Evolutionary conservation across 2,797 vertebrate species (phyloP).

Genomic region (Novumbra hubbsi): DNA sequence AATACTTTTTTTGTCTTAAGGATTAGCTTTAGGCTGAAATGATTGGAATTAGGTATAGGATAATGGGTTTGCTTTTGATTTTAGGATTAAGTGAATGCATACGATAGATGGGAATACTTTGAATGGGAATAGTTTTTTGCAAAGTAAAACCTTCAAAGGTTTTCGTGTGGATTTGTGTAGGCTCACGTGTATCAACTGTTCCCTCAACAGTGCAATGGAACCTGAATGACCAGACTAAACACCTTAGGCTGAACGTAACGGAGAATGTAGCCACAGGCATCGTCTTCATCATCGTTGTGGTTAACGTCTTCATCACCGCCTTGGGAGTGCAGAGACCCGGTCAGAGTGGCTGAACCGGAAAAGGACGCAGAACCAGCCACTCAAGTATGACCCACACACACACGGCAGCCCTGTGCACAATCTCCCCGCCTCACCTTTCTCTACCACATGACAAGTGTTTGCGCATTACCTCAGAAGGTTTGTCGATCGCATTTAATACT

Average conservation of each 20-base stretch:
- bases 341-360: conserved; percentile 23
- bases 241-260: conserved; percentile 76
- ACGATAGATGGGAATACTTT: not conserved
- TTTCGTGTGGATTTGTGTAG: not conserved
- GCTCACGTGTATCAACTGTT: conserved; percentile 8
- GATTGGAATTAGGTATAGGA: no score
- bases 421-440: not conserved
- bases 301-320: conserved; percentile 88
- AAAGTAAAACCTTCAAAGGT: no score
- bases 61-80: no score
- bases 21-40: no score
- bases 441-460: conserved; percentile 35
- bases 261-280: conserved; percentile 81
- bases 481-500: not conserved
- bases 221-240: conserved; percentile 84
- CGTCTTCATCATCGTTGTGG: conserved; percentile 84
- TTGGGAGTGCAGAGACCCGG: conserved; percentile 82
- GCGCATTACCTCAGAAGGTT: conserved; percentile 40
- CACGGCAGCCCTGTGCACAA: not conserved
- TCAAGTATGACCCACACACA: conserved; percentile 26
- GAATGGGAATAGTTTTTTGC: not conserved
- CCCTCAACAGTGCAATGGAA: conserved; percentile 80
- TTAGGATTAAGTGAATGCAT: no score
- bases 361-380: not conserved
- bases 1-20: no score